Percentiles rank a stretch among this genome's conserved stretches.
These are phyloP conservation scores for Nasua narica DNA, from an alignment of 2,797 vertebrate species.

Conservation along the genomic window DNA sequence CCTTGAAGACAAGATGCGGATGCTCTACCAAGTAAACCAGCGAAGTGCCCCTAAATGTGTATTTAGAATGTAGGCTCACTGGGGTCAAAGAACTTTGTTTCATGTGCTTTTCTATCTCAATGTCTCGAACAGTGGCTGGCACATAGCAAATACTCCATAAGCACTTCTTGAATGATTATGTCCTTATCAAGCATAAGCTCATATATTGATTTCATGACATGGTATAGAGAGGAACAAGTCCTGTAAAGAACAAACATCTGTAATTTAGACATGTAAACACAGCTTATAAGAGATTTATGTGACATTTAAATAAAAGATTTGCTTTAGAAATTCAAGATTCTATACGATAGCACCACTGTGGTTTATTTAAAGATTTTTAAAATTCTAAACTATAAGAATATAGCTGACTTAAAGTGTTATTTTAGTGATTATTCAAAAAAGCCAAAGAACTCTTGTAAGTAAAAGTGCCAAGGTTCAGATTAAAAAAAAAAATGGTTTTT, in stretches of 20 bases:
- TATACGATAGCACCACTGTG: background rate
- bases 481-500: too few species aligned
- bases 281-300: background rate
- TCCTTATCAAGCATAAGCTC: background rate
- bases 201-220: background rate
- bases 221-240: background rate
- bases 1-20: too few species aligned
- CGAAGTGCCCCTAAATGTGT: background rate
- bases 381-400: background rate
- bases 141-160: background rate
- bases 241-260: background rate
- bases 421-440: background rate
- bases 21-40: background rate
- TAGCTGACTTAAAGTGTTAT: background rate
- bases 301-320: slow-evolving; percentile 48
- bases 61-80: background rate
- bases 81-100: background rate
- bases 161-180: background rate
- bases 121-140: background rate
- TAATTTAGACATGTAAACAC: background rate
- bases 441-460: background rate
- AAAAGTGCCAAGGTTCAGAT: background rate
- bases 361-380: background rate
- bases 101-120: background rate
- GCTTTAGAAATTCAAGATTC: slow-evolving; percentile 42